Percentiles rank a stretch among this genome's conserved stretches.
phyloP scores from a whole-genome alignment of 2,797 vertebrate species.

The Spinus pinus region DNA sequence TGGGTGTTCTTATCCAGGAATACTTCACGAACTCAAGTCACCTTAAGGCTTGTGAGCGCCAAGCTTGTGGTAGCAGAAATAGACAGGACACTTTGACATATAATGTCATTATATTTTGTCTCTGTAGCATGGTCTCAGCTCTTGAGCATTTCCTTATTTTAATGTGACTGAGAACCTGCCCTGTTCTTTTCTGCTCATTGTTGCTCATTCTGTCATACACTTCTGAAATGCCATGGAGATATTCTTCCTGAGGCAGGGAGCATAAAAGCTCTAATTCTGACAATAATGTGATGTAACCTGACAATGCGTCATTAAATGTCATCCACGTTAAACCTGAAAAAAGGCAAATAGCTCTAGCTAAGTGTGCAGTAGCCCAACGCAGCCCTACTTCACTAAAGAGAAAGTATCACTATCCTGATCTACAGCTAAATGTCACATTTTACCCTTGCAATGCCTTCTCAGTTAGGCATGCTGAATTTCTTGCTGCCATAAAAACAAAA shows the following conservation, averaged over 20 bases:
- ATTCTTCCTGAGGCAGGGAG: neutral
- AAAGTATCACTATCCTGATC: neutral
- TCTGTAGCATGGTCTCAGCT: neutral
- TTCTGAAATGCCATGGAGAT: neutral
- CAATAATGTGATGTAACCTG: neutral
- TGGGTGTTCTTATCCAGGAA: accelerated
- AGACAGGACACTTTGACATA: neutral
- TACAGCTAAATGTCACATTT: neutral
- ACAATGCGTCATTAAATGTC: neutral
- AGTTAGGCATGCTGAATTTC: neutral
- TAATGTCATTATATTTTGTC: neutral
- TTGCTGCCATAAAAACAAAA: neutral
- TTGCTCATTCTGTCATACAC: neutral
- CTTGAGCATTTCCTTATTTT: neutral
- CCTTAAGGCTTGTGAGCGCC: neutral
- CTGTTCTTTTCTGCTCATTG: neutral
- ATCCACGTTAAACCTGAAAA: neutral
- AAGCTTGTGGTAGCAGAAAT: neutral
- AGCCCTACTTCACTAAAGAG: neutral
- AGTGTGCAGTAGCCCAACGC: neutral
- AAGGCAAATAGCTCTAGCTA: neutral
- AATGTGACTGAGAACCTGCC: neutral
- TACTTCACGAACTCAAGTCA: neutral
- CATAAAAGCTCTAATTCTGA: neutral
- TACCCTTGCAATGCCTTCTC: neutral